Conservation (phyloP, 2,888 invertebrate species). For the Phrixothrix hirtus region DNA sequence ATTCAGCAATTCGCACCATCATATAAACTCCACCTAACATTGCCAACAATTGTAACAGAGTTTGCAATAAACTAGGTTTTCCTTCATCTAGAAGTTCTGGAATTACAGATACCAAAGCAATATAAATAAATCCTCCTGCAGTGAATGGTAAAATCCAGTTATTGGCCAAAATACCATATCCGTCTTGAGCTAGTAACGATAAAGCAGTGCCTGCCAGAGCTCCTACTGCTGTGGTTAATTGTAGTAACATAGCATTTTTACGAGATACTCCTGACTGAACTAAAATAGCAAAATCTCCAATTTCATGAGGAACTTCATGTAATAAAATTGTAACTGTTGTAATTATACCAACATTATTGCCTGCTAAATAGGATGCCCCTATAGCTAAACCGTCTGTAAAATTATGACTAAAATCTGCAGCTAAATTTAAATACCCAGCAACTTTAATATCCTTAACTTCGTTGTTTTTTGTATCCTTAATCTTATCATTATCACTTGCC, state of each 20-base stretch:
- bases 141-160: slow-evolving; percentile 96
- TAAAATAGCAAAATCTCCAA: slow-evolving; percentile 98
- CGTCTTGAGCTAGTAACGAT: slow-evolving; percentile 81
- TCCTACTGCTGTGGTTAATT: slow-evolving; percentile 92
- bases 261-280: slow-evolving; percentile 95
- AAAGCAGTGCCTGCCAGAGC: slow-evolving; percentile 91
- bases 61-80: slow-evolving; percentile 77
- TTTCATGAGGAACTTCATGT: slow-evolving; percentile 99
- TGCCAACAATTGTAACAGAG: slow-evolving; percentile 87
- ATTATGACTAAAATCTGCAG: slow-evolving; percentile 98
- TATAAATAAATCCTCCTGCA: slow-evolving; percentile 99
- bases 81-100: slow-evolving; percentile 93
- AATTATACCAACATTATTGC: slow-evolving; percentile 81
- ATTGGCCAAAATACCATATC: slow-evolving; percentile 69
- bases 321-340: slow-evolving; percentile 95
- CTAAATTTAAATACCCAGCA: slow-evolving; percentile 93
- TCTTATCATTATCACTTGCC: slow-evolving; percentile 42
- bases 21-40: slow-evolving; percentile 88
- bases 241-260: slow-evolving; percentile 92
- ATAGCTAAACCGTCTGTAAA: slow-evolving; percentile 99
- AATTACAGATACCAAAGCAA: slow-evolving; percentile 98
- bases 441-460: slow-evolving; percentile 70
- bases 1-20: slow-evolving; percentile 92
- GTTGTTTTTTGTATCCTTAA: slow-evolving; percentile 51
- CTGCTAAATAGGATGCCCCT: slow-evolving; percentile 95